Base-by-base conservation (phyloP, 30 jellyfish, hydroid and myxozoan genomes). In the Nemopilema nomurai region DNA sequence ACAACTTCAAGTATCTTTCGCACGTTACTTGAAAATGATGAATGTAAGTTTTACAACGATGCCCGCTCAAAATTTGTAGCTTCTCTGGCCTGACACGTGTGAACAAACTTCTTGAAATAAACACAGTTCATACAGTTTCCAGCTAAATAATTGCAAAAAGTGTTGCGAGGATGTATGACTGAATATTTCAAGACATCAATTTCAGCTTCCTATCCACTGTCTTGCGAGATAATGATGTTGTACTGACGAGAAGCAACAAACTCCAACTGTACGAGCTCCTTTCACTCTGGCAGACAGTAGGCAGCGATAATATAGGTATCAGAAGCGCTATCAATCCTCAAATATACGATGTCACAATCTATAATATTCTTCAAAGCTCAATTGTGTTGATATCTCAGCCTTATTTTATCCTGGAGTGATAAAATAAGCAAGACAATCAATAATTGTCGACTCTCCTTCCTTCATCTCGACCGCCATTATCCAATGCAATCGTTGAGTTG, bases 401-500 rank as follows among this genome's bases (percentile, higher is more conserved):
- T 23, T 23, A 67, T 23, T 19, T 70, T 30, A 66, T 19, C 89
- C 89, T 63, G 89, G 87, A 64, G 23, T 28, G 79, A 51, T 57
- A 29, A 26, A 63, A 74, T 84, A 84, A 21, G 57, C 93, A 62
- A 73, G 74, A 71, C 50, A 64, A 62, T 74, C 62, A 18, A 51
- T 8, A 24, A 18, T 41, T 31, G 74, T 74, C 23, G 41, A 78
- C 87, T 64, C 71, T 50, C 85, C 93, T 52, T 84, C 93, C 93
- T 73, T 68, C 77, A 49, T 73, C 87, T 28, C 62, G 93, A 75
- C 84, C 93, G 93, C 93, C 93, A 84, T 84, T 84, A 84, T 74
- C 88, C 87, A 62, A 69, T 83, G 74, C 91, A 72, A 33, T 66
- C 83, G 76, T 84, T 80, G 89, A 68, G 93, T 74, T 84, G 87